phyloP scores from a whole-genome alignment of 2,888 invertebrate genomes.

The Polyommatus icarus region DNA sequence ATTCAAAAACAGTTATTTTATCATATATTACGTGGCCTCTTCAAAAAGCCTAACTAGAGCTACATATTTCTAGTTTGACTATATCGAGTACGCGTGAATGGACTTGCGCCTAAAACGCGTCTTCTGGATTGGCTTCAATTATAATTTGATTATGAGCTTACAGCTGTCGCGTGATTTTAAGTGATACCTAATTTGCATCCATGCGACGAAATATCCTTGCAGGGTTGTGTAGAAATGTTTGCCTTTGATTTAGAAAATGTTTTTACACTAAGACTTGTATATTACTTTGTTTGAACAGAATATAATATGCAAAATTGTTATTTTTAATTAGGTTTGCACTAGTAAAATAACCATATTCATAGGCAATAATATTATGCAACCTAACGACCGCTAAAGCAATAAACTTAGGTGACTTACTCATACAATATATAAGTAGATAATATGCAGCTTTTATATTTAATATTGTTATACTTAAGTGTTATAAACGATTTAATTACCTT shows the following conservation, averaged over 20 bases:
- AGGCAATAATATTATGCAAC: not conserved
- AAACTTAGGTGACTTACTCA: not conserved
- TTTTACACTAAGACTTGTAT: not conserved
- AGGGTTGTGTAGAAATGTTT: not conserved
- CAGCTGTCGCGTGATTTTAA: not conserved
- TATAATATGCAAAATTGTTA: not conserved
- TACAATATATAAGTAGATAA: constrained; percentile 7
- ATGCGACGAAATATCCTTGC: not conserved
- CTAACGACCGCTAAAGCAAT: not conserved
- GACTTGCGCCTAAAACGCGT: no score
- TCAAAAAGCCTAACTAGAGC: no score
- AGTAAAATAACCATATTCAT: not conserved
- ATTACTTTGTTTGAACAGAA: not conserved
- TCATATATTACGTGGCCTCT: no score
- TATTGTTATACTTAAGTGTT: not conserved
- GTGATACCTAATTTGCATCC: not conserved
- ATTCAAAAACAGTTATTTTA: no score
- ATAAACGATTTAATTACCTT: not conserved
- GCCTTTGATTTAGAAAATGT: not conserved
- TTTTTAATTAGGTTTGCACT: not conserved
- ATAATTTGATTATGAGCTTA: no score
- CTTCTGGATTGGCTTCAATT: no score
- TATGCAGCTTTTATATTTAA: not conserved
- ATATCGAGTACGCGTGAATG: no score
- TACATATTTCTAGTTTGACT: no score